These are phyloP conservation scores for Drosophila sechellia DNA, from an alignment of 1,140 invertebrate genomes.

Conservation along the genomic window DNA sequence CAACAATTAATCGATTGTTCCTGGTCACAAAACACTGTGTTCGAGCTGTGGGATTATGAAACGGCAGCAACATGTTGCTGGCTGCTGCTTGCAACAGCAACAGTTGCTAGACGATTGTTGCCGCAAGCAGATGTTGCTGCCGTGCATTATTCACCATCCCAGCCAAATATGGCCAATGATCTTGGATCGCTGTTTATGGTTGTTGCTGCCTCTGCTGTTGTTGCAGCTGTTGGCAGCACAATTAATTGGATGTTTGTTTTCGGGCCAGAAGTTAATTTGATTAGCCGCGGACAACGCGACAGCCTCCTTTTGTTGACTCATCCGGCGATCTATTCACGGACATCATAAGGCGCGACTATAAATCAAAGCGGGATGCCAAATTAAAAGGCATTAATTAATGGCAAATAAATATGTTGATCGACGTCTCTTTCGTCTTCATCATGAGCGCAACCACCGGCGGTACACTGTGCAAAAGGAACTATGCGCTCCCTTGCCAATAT, in stretches of 20 bases:
- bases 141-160: constrained; percentile 10
- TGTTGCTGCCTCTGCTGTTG: constrained; percentile 11
- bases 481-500: background rate
- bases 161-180: constrained; percentile 34
- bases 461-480: constrained; percentile 10
- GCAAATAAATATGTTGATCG: constrained; percentile 50
- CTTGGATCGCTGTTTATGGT: constrained; percentile 26
- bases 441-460: background rate
- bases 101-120: constrained; percentile 1
- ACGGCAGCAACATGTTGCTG: constrained; percentile 14
- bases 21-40: constrained; percentile 9
- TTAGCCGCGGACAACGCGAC: constrained; percentile 46
- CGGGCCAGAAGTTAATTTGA: constrained; percentile 52
- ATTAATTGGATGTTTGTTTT: constrained; percentile 41
- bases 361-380: constrained; percentile 68
- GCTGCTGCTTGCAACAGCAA: background rate
- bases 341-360: constrained; percentile 39
- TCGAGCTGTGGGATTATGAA: constrained; percentile 2
- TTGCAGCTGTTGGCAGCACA: constrained; percentile 30
- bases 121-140: constrained; percentile 20
- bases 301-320: constrained; percentile 28
- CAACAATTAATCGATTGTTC: constrained; percentile 11
- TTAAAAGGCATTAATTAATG: constrained; percentile 70
- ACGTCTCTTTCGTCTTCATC: background rate
- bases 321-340: constrained; percentile 20